Percentiles rank a stretch among this genome's conserved stretches.
phyloP scores from a whole-genome alignment of 1,140 invertebrate species.

The Phenacoccus solenopsis region DNA sequence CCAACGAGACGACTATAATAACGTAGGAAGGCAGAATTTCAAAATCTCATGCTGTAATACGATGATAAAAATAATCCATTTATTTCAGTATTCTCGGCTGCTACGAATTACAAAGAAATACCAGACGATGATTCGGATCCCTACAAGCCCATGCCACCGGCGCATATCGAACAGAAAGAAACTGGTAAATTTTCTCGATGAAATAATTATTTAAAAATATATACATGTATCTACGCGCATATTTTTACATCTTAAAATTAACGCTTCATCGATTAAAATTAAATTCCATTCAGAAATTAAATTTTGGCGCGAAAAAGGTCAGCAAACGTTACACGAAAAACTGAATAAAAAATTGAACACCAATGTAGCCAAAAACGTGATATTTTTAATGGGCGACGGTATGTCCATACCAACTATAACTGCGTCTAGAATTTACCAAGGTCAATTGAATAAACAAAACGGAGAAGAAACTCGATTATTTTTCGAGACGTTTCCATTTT shows the following conservation, averaged over 20 bases:
- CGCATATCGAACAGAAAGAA: background rate
- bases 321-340: slow-evolving; percentile 21
- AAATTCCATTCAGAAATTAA: slow-evolving; percentile 23
- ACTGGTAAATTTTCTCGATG: background rate
- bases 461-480: slow-evolving; percentile 54
- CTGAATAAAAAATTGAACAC: slow-evolving; percentile 22
- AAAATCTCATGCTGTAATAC: too few species aligned
- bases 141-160: background rate
- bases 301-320: slow-evolving; percentile 24
- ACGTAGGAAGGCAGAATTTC: too few species aligned
- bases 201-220: too few species aligned
- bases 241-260: too few species aligned
- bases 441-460: slow-evolving; percentile 39
- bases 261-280: too few species aligned
- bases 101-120: background rate
- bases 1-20: too few species aligned
- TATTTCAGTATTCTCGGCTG: background rate
- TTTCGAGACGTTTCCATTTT: slow-evolving; percentile 64
- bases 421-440: slow-evolving; percentile 49
- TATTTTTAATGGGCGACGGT: slow-evolving; percentile 64
- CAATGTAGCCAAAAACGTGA: slow-evolving; percentile 49
- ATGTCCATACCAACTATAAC: slow-evolving; percentile 58
- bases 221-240: too few species aligned
- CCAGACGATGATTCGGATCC: background rate
- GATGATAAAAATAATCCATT: background rate